Percentiles rank a stretch among this genome's conserved stretches.
Conservation (phyloP, 2,888 invertebrate genomes). For the Sisyra terminalis region DNA sequence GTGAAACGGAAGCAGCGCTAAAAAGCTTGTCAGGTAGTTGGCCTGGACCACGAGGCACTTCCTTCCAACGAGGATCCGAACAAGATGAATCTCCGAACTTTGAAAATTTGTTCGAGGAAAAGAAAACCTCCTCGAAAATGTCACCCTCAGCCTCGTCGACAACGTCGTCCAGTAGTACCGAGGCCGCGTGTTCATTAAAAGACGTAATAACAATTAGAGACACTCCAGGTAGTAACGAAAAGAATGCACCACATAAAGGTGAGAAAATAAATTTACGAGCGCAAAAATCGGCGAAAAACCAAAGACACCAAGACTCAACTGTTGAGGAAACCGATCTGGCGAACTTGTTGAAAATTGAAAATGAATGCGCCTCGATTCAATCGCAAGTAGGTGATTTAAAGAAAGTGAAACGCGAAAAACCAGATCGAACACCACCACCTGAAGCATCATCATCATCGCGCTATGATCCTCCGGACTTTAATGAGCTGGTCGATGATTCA, state of each 20-base stretch:
- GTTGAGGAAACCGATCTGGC: constrained; percentile 13
- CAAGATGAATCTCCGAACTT: constrained; percentile 63
- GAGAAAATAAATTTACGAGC: constrained; percentile 9
- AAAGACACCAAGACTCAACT: constrained; percentile 15
- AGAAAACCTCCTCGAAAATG: constrained; percentile 45
- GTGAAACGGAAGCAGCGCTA: constrained; percentile 76
- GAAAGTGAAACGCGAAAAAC: constrained; percentile 22
- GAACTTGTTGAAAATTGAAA: constrained; percentile 30
- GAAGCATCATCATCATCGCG: constrained; percentile 30
- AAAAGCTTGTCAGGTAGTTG: constrained; percentile 78
- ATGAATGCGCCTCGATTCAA: constrained; percentile 29
- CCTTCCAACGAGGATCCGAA: constrained; percentile 42
- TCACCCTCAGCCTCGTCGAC: constrained; percentile 48
- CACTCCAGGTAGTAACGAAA: constrained; percentile 19
- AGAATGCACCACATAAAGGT: constrained; percentile 12
- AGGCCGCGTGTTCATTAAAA: constrained; percentile 44
- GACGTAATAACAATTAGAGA: constrained; percentile 38
- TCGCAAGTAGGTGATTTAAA: constrained; percentile 22
- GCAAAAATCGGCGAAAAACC: background rate
- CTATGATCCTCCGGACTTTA: constrained; percentile 58
- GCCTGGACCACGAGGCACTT: constrained; percentile 49
- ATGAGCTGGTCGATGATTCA: constrained; percentile 59
- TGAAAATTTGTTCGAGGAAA: constrained; percentile 72
- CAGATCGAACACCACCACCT: constrained; percentile 17
- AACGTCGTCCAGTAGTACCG: constrained; percentile 36